Evolutionary conservation across 2,888 invertebrate genomes (phyloP), one percentile per base, ranked within the genome.

Genomic region (Drosophila seclusa): DNA sequence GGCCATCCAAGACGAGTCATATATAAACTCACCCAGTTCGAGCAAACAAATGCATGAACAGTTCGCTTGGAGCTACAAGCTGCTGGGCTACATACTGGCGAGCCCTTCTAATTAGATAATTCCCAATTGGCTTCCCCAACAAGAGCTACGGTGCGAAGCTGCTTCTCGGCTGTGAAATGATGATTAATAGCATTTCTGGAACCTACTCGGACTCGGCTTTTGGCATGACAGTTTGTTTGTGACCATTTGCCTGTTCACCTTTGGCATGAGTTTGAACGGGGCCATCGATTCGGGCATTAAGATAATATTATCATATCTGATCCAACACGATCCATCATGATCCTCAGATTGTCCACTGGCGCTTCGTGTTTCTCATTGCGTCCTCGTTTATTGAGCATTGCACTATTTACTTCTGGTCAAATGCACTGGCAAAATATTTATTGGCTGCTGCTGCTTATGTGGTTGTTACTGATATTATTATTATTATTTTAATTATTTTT

Each of bases 61-160:
- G 50, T 97, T 95, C 89, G 92, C 93, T 0, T 97, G 97, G 97
- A 94, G 94, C 78, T 95, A 96, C 0, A 95, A 95, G 71, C 91
- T 95, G 40, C 97, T 97, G 90, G 96, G 97, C 13, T 96, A 96
- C 90, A 96, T 98, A 58, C 93, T 98, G 50, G 97, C 97, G 67
- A 96, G 97, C 4, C 98, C 93, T 98, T 98, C 94, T 98, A 97
- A 42, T 42, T 83, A 98, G 98, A 2, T 34, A 97, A 93, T 96
- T 98, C 89, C 97, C 97, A 5, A 98, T 97, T 91, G 98, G 98
- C 48, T 96, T 97, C 82, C 93, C 98, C 78, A 96, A 98, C 5
- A 98, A 98, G 92, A 95, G 95, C 80, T 97, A 96, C 91, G 98
- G 98, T 32, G 97, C 97, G 63, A 96, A 97, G 77, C 95, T 95